These are phyloP conservation scores for Pogonocichla stellata DNA, from an alignment of 2,113 vertebrate species.

Conservation along the genomic window DNA sequence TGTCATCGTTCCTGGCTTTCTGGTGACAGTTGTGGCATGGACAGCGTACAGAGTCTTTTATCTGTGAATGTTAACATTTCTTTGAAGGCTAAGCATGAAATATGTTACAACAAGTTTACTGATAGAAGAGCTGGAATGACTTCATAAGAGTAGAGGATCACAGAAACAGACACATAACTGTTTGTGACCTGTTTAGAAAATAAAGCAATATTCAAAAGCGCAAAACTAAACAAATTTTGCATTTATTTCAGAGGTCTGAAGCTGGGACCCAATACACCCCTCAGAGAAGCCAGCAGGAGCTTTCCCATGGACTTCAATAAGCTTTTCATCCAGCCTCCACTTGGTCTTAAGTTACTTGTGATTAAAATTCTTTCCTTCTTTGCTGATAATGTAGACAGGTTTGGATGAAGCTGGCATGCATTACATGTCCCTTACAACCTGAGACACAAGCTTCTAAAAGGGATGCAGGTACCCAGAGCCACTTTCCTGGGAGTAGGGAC, in stretches of 20 bases:
- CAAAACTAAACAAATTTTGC: conserved; percentile 32
- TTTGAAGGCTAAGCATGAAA: conserved; percentile 71
- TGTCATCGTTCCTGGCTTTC: conserved; percentile 58
- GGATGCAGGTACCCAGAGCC: not conserved
- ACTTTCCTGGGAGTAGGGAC: not conserved
- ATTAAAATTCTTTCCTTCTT: not conserved
- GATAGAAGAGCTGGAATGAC: conserved; percentile 69
- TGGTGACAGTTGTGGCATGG: conserved; percentile 50
- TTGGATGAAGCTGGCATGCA: not conserved
- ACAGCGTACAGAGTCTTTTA: conserved; percentile 58
- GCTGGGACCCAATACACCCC: not conserved
- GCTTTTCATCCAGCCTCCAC: not conserved
- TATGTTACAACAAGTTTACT: conserved; percentile 62
- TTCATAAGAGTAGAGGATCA: conserved; percentile 42
- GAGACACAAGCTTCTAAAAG: not conserved
- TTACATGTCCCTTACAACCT: not conserved
- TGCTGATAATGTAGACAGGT: not conserved
- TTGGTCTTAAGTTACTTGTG: not conserved
- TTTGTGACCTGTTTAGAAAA: conserved; percentile 46
- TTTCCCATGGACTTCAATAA: not conserved
- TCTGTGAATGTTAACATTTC: conserved; percentile 60
- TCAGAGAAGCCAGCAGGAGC: conserved; percentile 7
- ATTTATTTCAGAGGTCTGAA: conserved; percentile 9
- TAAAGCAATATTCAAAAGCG: conserved; percentile 34
- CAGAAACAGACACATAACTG: conserved; percentile 18